Evolutionary conservation across 1,140 invertebrate genomes (phyloP), one percentile per base, ranked within the genome.

Genomic region (Eurytemora carolleeae): DNA sequence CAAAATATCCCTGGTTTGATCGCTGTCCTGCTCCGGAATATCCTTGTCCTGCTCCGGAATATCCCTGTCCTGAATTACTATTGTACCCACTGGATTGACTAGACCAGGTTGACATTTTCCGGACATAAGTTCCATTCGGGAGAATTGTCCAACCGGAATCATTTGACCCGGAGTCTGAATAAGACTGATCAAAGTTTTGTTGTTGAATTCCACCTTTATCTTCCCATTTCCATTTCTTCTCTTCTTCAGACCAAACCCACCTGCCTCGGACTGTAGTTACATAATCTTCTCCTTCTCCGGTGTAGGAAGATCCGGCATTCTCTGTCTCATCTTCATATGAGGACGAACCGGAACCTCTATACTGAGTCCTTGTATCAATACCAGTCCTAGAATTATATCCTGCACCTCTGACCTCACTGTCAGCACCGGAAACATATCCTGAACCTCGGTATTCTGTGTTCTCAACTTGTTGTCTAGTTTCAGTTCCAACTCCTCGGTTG

Each of bases 211-310:
- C 31, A 44, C 31, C 31, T n/a, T 44, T 7, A n/a, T 24, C 25
- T n/a, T 24, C 19, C 58, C 58, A 59, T 22, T 59, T 25, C 58
- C 58, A 59, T 31, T 59, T 24, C 12, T 31, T 31, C 1, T 24
- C 31, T 17, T 1, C 21, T 31, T 59, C 58, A 2, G 58, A 59
- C 58, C 58, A 59, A 1, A 59, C 58, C 58, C 58, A 59, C 31
- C 26, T 24, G 2, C 58, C 58, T n/a, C 19, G 23, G 2, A 25
- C 16, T 1, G 58, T 25, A 17, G 58, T 44, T n/a, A 44, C 31
- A 44, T 44, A 44, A 44, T 44, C 31, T n/a, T 44, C 31, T 44
- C 31, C 31, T 44, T 44, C 31, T n/a, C 31, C 31, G n/a, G 7
- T 44, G 31, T 12, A 44, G 7, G 7, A 12, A 12, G 31, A 12